These are phyloP conservation scores for Misgurnus anguillicaudatus DNA, from an alignment of 2,113 vertebrate genomes.

Conservation along the genomic window DNA sequence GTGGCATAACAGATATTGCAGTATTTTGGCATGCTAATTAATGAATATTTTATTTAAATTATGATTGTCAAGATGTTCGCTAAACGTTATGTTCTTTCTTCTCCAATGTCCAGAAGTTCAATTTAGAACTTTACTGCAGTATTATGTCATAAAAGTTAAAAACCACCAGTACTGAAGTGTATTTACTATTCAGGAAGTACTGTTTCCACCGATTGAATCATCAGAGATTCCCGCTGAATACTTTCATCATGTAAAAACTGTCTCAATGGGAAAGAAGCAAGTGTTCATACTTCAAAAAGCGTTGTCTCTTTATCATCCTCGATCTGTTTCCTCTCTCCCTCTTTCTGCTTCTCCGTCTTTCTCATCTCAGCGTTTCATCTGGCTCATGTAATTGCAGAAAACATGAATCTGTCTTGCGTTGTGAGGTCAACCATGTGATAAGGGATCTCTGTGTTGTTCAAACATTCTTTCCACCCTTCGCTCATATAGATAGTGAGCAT, in stretches of 20 bases:
- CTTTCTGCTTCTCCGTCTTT: background rate
- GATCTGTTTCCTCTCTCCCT: background rate
- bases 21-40: no score
- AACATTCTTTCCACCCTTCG: conserved; percentile 5
- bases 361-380: conserved; percentile 11
- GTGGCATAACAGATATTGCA: no score
- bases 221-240: background rate
- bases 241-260: background rate
- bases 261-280: conserved; percentile 9
- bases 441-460: background rate
- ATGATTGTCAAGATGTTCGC: background rate
- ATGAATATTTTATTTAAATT: background rate
- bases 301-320: background rate
- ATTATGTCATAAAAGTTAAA: background rate
- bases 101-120: no score
- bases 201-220: background rate
- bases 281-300: background rate
- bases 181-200: background rate
- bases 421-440: background rate
- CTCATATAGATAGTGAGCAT: background rate
- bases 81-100: background rate
- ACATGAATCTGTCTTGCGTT: background rate
- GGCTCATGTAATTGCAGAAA: conserved; percentile 19
- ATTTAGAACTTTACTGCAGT: background rate
- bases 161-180: no score